Percentiles rank a stretch among this genome's conserved stretches.
phyloP scores from a whole-genome alignment of 1,140 invertebrate genomes.

The Drosophila sturtevanti region DNA sequence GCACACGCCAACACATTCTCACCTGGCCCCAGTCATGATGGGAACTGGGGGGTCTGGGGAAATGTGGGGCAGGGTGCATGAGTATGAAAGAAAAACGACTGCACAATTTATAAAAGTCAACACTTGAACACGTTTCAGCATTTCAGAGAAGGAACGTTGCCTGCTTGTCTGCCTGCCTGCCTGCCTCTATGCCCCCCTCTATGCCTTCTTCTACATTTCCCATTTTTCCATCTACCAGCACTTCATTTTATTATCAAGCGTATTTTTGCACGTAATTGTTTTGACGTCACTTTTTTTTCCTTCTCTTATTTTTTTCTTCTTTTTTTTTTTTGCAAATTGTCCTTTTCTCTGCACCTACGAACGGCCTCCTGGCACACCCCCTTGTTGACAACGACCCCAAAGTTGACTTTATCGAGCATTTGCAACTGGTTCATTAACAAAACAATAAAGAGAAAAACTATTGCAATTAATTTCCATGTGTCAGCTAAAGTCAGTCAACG shows the following conservation, averaged over 20 bases:
- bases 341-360: constrained; percentile 39
- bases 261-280: constrained; percentile 78
- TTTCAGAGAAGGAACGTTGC: constrained; percentile 52
- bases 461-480: constrained; percentile 58
- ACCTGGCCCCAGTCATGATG: too few species aligned
- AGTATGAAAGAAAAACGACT: constrained; percentile 55
- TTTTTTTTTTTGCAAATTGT: constrained; percentile 61
- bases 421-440: constrained; percentile 62
- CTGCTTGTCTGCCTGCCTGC: too few species aligned
- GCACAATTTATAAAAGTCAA: constrained; percentile 80
- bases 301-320: too few species aligned
- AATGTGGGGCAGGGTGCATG: background rate
- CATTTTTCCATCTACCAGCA: constrained; percentile 19
- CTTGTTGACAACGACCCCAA: constrained; percentile 12
- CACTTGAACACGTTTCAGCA: constrained; percentile 75
- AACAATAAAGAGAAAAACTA: constrained; percentile 22
- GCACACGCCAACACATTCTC: constrained; percentile 62
- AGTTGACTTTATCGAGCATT: constrained; percentile 22
- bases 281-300: constrained; percentile 65
- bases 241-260: constrained; percentile 80
- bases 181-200: constrained; percentile 7
- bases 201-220: background rate
- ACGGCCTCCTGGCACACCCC: background rate
- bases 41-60: constrained; percentile 1
- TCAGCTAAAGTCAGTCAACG: constrained; percentile 5